Evolutionary conservation across 2,888 invertebrate species (phyloP).

Genomic region (Hirtodrosophila histrioides): DNA sequence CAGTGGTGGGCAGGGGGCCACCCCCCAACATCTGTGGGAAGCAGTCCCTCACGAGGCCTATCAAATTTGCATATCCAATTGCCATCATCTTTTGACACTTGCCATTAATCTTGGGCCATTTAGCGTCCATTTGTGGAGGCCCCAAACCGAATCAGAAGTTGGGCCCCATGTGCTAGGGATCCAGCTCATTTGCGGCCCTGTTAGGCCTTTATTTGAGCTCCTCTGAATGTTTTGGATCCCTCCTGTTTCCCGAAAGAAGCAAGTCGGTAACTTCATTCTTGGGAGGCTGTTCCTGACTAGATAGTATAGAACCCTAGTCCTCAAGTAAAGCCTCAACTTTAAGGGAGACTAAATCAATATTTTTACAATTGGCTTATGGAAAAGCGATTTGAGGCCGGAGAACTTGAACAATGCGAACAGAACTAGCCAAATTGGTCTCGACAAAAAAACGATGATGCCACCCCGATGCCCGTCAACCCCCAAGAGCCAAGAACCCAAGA

Average conservation of each 20-base stretch:
- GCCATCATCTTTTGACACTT: conserved; percentile 38
- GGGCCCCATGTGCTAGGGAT: background rate
- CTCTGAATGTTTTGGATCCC: too few species aligned
- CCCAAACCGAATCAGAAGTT: background rate
- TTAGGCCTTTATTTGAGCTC: too few species aligned
- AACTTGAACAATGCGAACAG: conserved; percentile 21
- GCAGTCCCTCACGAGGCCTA: background rate
- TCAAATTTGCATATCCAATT: conserved; percentile 33
- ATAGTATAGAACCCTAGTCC: too few species aligned
- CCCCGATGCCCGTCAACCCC: conserved; percentile 1
- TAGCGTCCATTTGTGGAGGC: conserved; percentile 6
- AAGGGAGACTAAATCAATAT: conserved; percentile 57
- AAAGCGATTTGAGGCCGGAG: conserved; percentile 45
- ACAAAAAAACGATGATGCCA: conserved; percentile 20
- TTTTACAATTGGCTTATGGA: conserved; percentile 55
- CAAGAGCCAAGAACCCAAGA: background rate
- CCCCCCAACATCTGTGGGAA: conserved; percentile 7
- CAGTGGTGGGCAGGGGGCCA: background rate
- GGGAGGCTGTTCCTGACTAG: too few species aligned
- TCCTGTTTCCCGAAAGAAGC: too few species aligned
- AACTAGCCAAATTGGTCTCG: conserved; percentile 26
- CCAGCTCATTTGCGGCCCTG: conserved; percentile 1
- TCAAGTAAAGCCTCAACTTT: background rate
- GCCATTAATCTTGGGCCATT: conserved; percentile 30
- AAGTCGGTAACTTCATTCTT: too few species aligned